Evolutionary conservation across 2,113 vertebrate genomes (phyloP), one percentile per base, ranked within the genome.

Genomic region (Tychaedon coryphoeus): DNA sequence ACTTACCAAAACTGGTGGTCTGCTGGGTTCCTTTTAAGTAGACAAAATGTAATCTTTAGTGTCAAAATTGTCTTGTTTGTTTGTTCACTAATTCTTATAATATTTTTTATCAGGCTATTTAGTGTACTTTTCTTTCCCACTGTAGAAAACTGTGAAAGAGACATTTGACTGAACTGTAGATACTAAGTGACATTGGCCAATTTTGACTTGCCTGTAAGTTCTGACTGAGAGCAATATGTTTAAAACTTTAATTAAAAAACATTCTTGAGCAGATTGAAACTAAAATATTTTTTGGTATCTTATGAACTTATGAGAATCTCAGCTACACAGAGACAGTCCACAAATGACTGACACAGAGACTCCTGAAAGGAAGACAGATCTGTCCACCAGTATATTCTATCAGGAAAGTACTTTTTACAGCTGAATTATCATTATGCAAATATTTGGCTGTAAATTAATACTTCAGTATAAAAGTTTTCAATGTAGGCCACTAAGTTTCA

Each of bases 321-420:
- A 69, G n/a, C 17, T 67, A 42, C 14, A 5, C 1, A 22, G 16
- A 45, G 7, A 29, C 2, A 14, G 22, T 12, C 7, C 8, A 5
- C 4, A 9, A 84, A 17, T 20, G 8, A 75, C 24, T 62, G 53
- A 51, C 31, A 36, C 4, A 14, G 12, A 74, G 13, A 51, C 12
- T 65, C 29, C 18, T 58, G 28, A 84, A 71, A 84, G 10, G 19
- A 76, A 45, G 4, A 25, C 2, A 19, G 5, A 26, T 29, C 10
- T 29, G 8, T 14, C 1, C 1, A 3, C 6, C 10, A 33, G 8
- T 9, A 23, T 10, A 10, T 60, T 66, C 8, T 18, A 53, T 15
- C 8, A 66, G 33, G 40, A 84, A 67, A 48, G 5, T 29, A 1
- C 0, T 24, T 90, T 90, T 78, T 74, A 57, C 3, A 45, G 9